Conservation (phyloP, 2,888 invertebrate genomes). For the Acanthosepion esculentum region DNA sequence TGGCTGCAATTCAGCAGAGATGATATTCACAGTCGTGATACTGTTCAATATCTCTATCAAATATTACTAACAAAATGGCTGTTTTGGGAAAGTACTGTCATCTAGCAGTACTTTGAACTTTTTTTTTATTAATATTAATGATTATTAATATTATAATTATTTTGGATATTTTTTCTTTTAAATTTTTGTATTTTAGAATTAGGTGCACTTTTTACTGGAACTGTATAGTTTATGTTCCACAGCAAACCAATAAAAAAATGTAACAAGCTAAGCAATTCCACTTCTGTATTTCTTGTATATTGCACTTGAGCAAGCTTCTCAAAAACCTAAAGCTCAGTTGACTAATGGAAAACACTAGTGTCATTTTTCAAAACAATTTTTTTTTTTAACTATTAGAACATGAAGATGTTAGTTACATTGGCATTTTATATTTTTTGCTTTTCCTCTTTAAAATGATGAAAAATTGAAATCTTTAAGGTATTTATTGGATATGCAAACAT, state of each 20-base stretch:
- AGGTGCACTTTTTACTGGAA: slow-evolving; percentile 11
- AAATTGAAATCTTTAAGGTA: too few relatives aligned
- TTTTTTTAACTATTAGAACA: too few relatives aligned
- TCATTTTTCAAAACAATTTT: too few relatives aligned
- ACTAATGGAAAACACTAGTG: too few relatives aligned
- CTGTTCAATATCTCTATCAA: not conserved
- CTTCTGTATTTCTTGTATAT: not conserved
- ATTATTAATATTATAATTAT: not conserved
- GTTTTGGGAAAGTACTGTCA: not conserved
- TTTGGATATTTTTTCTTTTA: not conserved
- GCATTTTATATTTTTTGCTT: too few relatives aligned
- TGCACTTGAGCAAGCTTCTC: not conserved
- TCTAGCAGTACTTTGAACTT: not conserved
- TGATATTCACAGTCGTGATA: not conserved
- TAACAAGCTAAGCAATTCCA: not conserved
- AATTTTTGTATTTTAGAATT: slow-evolving; percentile 1
- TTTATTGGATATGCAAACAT: too few relatives aligned
- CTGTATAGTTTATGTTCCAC: slow-evolving; percentile 22
- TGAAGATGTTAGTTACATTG: too few relatives aligned
- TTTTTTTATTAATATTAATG: not conserved
- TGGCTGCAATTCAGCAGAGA: slow-evolving; percentile 18
- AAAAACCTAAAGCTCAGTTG: too few relatives aligned
- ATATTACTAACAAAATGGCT: slow-evolving; percentile 22
- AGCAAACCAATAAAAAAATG: not conserved
- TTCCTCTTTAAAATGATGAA: too few relatives aligned